These are phyloP conservation scores for Equus quagga DNA, from an alignment of 2,113 vertebrate genomes.

Conservation along the genomic window DNA sequence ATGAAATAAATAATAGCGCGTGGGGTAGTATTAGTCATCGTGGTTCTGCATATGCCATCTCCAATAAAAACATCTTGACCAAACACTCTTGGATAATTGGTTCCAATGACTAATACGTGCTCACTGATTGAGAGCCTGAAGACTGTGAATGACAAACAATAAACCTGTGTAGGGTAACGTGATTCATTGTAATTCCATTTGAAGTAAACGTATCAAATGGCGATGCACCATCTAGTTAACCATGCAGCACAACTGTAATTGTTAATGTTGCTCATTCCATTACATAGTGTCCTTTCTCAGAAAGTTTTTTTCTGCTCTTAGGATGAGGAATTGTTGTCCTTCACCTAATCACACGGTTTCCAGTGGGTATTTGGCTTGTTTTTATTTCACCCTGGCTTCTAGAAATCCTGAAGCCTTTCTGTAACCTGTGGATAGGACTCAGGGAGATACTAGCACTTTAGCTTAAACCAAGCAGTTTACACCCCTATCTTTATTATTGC, in stretches of 20 bases:
- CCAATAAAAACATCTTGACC: neutral
- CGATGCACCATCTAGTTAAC: conserved; percentile 9
- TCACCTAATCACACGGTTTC: neutral
- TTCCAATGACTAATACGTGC: conserved; percentile 1
- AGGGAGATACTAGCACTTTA: neutral
- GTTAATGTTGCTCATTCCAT: conserved; percentile 29
- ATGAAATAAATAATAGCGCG: neutral
- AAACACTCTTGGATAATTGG: neutral
- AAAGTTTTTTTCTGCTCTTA: neutral
- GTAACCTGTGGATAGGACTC: neutral
- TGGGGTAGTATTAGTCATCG: neutral
- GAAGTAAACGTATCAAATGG: conserved; percentile 44
- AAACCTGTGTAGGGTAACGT: conserved; percentile 40
- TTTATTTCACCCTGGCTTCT: neutral
- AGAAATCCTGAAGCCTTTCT: neutral
- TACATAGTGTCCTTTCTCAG: conserved; percentile 28
- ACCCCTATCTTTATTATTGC: neutral
- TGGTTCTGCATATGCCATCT: neutral
- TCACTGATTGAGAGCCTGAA: neutral
- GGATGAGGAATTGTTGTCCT: neutral
- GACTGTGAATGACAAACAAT: neutral
- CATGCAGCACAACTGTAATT: neutral
- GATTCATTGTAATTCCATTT: conserved; percentile 33
- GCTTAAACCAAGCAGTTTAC: neutral
- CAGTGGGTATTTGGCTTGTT: neutral